Base-by-base conservation (phyloP, 2,888 invertebrate genomes). In the Trisateles emortualis region DNA sequence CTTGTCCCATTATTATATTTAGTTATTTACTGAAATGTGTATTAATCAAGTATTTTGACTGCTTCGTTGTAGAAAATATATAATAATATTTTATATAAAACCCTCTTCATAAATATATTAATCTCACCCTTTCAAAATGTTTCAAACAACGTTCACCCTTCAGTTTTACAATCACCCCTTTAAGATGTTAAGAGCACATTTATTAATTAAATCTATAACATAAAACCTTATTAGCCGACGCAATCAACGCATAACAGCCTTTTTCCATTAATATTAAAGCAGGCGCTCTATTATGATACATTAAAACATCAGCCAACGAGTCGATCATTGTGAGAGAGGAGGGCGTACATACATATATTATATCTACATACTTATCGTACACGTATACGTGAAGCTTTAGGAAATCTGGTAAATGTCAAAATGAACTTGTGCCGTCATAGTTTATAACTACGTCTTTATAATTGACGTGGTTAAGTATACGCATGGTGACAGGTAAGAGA, bases 121-220 rank as follows among this genome's bases (percentile, higher is more conserved):
- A 5, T n/a, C 5, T 36, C 16, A 16, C 36, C 17, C 19, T 16
- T 36, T 36, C 32, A 32, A 32, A 32, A 35, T 10, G 9, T 16
- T 17, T 36, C 16, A 4, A 26, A 33, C 36, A 19, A 19, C 8
- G 19, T 39, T 38, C 39, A 19, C 11, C 19, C 39, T 13, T 35
- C n/a, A 22, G n/a, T n/a, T 26, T 32, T 35, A 50, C 38, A 40
- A 42, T 40, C 47, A 51, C 26, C 49, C 36, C 32, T 33, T 45
- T 24, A 39, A 49, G 44, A 46, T 33, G 49, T 50, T 45, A 52
- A 59, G 36, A 36, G 60, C 17, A 48, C 52, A 51, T 60, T 60
- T 50, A 53, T 57, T 66, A 61, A 66, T 66, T 66, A 61, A 51
- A 53, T 51, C 42, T 41, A 66, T 53, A 42, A 61, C 51, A 50